These are phyloP conservation scores for Tragelaphus oryx DNA, from an alignment of 2,797 vertebrate genomes.

Conservation along the genomic window DNA sequence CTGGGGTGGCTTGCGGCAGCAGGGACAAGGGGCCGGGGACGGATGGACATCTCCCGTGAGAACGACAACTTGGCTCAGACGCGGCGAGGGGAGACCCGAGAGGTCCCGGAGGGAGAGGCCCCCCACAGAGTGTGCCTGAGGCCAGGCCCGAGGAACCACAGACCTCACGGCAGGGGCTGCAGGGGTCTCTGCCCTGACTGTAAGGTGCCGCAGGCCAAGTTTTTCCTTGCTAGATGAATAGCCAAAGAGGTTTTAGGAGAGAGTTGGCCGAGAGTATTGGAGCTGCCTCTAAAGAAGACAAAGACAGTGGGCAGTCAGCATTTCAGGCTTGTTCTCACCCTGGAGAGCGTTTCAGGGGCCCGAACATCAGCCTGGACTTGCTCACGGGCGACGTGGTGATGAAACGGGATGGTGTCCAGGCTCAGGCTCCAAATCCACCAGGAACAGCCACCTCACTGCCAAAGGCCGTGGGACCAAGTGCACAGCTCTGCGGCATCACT, in stretches of 20 bases:
- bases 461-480: fast-evolving
- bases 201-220: fast-evolving
- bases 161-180: fast-evolving
- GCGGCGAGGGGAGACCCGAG: fast-evolving
- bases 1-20: not conserved
- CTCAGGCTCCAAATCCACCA: not conserved
- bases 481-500: fast-evolving
- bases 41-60: not conserved
- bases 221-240: not conserved
- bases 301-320: fast-evolving
- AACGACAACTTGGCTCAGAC: fast-evolving
- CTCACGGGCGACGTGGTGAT: fast-evolving
- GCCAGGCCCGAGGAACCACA: fast-evolving
- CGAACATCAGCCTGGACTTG: fast-evolving
- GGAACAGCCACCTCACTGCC: not conserved
- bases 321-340: fast-evolving
- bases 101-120: not conserved
- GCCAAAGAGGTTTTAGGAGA: not conserved
- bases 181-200: not conserved
- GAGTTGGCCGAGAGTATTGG: fast-evolving
- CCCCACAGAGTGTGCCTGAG: not conserved
- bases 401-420: fast-evolving
- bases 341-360: not conserved
- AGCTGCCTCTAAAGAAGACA: not conserved
- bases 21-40: not conserved